These are phyloP conservation scores for Corydoras maculifer DNA, from an alignment of 2,113 vertebrate genomes.

Conservation along the genomic window DNA sequence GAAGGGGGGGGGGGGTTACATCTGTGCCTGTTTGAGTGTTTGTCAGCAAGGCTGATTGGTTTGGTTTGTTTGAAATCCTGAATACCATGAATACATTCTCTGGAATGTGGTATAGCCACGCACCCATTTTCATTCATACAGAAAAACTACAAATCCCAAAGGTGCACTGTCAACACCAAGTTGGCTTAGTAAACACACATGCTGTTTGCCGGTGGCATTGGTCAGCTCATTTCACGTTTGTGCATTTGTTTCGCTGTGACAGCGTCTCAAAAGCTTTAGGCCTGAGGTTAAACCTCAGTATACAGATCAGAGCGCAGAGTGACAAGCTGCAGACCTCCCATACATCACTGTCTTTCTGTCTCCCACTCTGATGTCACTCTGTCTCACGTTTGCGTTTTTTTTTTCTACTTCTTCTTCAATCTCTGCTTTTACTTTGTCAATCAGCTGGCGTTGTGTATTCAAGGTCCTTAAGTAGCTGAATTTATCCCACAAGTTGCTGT, in stretches of 20 bases:
- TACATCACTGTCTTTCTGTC: constrained; percentile 28
- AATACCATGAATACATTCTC: constrained; percentile 4
- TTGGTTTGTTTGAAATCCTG: constrained; percentile 21
- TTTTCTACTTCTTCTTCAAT: neutral
- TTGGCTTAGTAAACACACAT: constrained; percentile 21
- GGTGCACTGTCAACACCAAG: constrained; percentile 31
- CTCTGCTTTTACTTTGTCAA: neutral
- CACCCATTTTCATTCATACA: constrained; percentile 12
- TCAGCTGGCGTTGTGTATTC: constrained; percentile 3
- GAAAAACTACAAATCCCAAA: constrained; percentile 23
- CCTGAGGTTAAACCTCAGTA: constrained; percentile 27
- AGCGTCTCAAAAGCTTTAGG: constrained; percentile 30
- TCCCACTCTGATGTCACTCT: constrained; percentile 9
- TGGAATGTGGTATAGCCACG: constrained; percentile 21
- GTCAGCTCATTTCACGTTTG: constrained; percentile 37
- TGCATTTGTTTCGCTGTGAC: constrained; percentile 42
- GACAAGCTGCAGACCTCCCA: constrained; percentile 42
- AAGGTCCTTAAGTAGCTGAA: constrained; percentile 2
- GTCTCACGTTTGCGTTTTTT: neutral
- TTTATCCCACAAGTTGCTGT: neutral
- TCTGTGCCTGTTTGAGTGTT: neutral
- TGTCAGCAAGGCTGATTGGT: neutral
- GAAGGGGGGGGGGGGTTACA: constrained; percentile 8
- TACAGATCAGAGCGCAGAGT: constrained; percentile 34
- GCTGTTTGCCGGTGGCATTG: constrained; percentile 34